Evolutionary conservation across 2,888 invertebrate genomes (phyloP).

Genomic region (Diplazon laetatorius): DNA sequence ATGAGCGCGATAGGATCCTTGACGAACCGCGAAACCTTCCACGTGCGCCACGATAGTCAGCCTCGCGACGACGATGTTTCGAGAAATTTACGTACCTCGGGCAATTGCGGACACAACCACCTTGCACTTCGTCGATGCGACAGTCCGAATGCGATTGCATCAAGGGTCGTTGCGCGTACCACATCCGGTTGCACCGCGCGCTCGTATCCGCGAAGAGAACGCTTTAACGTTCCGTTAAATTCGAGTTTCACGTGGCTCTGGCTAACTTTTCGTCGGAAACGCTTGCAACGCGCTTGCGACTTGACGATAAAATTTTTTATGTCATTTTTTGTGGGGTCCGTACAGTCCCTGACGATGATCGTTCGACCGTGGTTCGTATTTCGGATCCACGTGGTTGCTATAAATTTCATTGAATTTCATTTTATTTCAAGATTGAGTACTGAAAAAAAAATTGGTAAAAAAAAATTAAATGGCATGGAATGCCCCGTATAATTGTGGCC

Average conservation of each 20-base stretch:
- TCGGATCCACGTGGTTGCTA: background rate
- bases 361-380: too few relatives aligned
- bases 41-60: conserved; percentile 3
- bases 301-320: background rate
- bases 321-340: too few relatives aligned
- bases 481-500: too few relatives aligned
- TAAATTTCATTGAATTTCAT: too few relatives aligned
- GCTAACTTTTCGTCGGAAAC: conserved; percentile 24
- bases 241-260: conserved; percentile 30
- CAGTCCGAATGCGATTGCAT: conserved; percentile 18
- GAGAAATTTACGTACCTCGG: conserved; percentile 12
- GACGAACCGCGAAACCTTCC: conserved; percentile 9
- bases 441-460: too few relatives aligned
- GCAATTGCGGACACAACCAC: too few relatives aligned
- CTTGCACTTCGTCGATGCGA: conserved; percentile 32
- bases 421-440: too few relatives aligned
- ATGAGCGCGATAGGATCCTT: conserved; percentile 2
- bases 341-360: too few relatives aligned
- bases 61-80: conserved; percentile 8
- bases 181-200: background rate
- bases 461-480: too few relatives aligned
- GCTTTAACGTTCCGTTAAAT: conserved; percentile 19
- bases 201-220: background rate
- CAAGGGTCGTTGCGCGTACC: conserved; percentile 21
- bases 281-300: conserved; percentile 38